phyloP scores from a whole-genome alignment of 92 coral and sea anemone species.

The Scolanthus callimorphus region DNA sequence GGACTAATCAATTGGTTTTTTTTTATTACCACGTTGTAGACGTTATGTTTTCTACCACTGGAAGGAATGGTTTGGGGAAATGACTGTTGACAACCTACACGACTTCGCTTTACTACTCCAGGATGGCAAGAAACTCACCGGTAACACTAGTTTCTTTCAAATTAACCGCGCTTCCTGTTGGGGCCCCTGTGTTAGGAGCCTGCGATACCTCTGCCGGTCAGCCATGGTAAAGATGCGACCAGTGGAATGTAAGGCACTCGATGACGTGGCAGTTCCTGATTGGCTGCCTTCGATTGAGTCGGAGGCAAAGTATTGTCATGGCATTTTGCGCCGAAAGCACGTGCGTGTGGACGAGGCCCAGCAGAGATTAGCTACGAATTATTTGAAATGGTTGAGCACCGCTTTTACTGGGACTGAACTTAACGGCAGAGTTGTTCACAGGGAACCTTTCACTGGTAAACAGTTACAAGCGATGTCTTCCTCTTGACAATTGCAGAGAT shows the following conservation, averaged over 20 bases:
- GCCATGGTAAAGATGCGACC: slow-evolving; percentile 15
- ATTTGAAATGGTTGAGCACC: neutral
- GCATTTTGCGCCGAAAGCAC: neutral
- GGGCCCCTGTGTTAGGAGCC: slow-evolving; percentile 34
- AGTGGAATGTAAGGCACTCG: neutral
- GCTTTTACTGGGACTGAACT: neutral
- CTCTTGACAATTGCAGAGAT: too few species aligned
- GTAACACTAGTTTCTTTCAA: neutral
- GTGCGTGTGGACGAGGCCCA: neutral
- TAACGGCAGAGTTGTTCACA: neutral
- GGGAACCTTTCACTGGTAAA: too few species aligned
- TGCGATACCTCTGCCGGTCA: slow-evolving; percentile 16
- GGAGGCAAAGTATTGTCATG: slow-evolving; percentile 13
- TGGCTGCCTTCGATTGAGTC: slow-evolving; percentile 1
- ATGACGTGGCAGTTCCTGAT: neutral
- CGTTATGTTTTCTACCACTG: slow-evolving; percentile 56
- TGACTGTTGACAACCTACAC: slow-evolving; percentile 17
- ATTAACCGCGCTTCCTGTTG: slow-evolving; percentile 6
- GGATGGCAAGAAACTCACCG: neutral
- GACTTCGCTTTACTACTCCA: slow-evolving; percentile 5
- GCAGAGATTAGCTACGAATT: neutral
- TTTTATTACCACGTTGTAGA: slow-evolving; percentile 37
- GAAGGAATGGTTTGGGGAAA: slow-evolving; percentile 36
- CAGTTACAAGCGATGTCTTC: too few species aligned
- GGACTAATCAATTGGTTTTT: too few species aligned